Conservation (phyloP, 2,888 invertebrate genomes). For the Habroteleia sp. region DNA sequence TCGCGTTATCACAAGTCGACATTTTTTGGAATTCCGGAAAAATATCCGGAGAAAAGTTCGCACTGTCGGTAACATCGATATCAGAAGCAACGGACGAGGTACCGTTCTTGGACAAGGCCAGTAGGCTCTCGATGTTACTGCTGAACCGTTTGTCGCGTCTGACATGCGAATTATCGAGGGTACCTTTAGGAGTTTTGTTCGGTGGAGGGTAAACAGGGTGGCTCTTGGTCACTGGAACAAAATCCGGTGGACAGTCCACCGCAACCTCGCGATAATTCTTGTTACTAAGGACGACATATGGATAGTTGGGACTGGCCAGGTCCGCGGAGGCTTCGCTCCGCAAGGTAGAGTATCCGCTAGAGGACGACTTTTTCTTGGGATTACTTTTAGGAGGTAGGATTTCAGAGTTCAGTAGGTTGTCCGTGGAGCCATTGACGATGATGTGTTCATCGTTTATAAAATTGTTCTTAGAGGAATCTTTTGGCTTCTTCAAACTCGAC, state of each 20-base stretch:
- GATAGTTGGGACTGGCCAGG: slow-evolving; percentile 67
- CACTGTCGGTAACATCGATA: slow-evolving; percentile 39
- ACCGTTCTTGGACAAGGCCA: no score
- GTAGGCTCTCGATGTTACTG: not conserved
- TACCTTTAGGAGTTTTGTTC: slow-evolving; percentile 67
- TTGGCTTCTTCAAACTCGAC: slow-evolving; percentile 32
- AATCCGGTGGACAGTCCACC: slow-evolving; percentile 79
- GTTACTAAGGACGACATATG: slow-evolving; percentile 73
- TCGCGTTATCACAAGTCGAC: slow-evolving; percentile 1
- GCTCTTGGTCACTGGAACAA: slow-evolving; percentile 77
- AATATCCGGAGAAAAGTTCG: no score
- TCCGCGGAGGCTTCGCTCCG: slow-evolving; percentile 76
- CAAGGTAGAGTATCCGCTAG: slow-evolving; percentile 78
- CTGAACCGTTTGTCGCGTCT: slow-evolving; percentile 60
- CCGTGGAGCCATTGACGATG: slow-evolving; percentile 73
- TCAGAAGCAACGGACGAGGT: no score
- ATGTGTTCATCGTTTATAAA: slow-evolving; percentile 72
- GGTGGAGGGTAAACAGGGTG: slow-evolving; percentile 80
- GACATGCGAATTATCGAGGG: slow-evolving; percentile 44
- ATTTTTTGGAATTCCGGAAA: no score
- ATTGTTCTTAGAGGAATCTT: slow-evolving; percentile 51
- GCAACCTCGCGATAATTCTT: slow-evolving; percentile 77
- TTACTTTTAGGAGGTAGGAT: slow-evolving; percentile 58
- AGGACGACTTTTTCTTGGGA: slow-evolving; percentile 74
- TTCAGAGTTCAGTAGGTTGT: slow-evolving; percentile 71